These are phyloP conservation scores for Protobothrops flavoviridis DNA, from an alignment of 2,113 vertebrate species.

Conservation along the genomic window DNA sequence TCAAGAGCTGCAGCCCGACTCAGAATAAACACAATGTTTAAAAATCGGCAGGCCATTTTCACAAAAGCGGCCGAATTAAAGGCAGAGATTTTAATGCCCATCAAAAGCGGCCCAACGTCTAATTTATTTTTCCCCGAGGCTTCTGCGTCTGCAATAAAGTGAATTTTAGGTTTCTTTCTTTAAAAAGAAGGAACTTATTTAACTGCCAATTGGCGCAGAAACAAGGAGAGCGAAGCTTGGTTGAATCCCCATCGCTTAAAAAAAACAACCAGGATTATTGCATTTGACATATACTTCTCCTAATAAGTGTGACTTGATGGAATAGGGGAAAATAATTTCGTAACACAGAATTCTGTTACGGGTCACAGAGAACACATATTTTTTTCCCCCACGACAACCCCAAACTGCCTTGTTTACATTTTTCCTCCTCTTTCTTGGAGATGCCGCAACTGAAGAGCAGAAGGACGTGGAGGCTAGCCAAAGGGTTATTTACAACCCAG, in stretches of 20 bases:
- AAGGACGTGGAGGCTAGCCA: constrained; percentile 53
- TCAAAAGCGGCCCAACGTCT: constrained; percentile 39
- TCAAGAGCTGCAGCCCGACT: background rate
- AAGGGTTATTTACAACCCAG: constrained; percentile 59
- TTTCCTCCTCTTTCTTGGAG: constrained; percentile 30
- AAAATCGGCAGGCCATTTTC: background rate
- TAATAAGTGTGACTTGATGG: background rate
- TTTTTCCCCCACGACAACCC: constrained; percentile 39
- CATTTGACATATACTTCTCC: background rate
- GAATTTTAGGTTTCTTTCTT: constrained; percentile 15
- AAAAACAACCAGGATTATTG: background rate
- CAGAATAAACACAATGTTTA: rapidly evolving
- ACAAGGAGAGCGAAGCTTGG: background rate
- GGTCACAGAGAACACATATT: background rate
- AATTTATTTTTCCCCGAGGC: constrained; percentile 45
- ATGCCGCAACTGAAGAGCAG: constrained; percentile 52
- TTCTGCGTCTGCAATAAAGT: constrained; percentile 31
- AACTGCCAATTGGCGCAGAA: constrained; percentile 35
- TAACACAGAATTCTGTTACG: background rate
- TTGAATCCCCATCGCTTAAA: constrained; percentile 4
- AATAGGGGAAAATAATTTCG: background rate
- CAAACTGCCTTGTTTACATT: constrained; percentile 44
- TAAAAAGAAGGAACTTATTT: constrained; percentile 42
- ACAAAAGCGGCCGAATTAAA: constrained; percentile 42
- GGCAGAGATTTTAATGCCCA: constrained; percentile 27